Base-by-base conservation (phyloP, 2,888 invertebrate species). In the Spisula subtruncata region DNA sequence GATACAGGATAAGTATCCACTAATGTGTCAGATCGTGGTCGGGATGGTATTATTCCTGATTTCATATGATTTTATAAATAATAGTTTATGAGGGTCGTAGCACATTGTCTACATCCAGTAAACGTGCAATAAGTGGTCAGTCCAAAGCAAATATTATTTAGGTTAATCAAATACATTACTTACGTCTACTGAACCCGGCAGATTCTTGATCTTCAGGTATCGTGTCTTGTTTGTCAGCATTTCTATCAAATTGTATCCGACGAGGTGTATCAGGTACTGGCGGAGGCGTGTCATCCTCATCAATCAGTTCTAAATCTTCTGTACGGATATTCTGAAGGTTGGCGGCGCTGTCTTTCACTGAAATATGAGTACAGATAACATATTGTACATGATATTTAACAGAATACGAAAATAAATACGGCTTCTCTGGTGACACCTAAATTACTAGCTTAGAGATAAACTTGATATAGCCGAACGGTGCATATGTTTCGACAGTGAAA, bases 261-360 rank as follows among this genome's bases (percentile, higher is more conserved):
- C 94, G 93, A n/a, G 96, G 95, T 6, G 94, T 92, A 10, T 96
- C 95, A 0, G 96, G 95, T n/a, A 95, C 91, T 4, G 95, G 95
- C 20, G 95, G 95, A 1, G 95, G 95, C 0, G 93, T 93, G 46
- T 94, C 94, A 35, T 94, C 93, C 6, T 93, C 94, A 48, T 96
- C 96, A 80, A 95, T 93, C 10, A 96, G 93, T 89, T 96, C 95
- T 41, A 96, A 94, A 51, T 95, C 95, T 56, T 92, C 94, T 14
- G 93, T 90, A 14, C 93, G 90, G 16, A 94, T 90, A 81, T 93
- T 93, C 29, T 81, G 83, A 41, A 90, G 46, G 71, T 92, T 92
- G n/a, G 93, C 93, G 20, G 93, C 93, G n/a, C 84, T 32, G 48
- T 95, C 95, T 92, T 95, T 95, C n/a, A 94, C 95, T 95, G 89